phyloP scores from a whole-genome alignment of 2,797 vertebrate genomes.

The Alauda arvensis region DNA sequence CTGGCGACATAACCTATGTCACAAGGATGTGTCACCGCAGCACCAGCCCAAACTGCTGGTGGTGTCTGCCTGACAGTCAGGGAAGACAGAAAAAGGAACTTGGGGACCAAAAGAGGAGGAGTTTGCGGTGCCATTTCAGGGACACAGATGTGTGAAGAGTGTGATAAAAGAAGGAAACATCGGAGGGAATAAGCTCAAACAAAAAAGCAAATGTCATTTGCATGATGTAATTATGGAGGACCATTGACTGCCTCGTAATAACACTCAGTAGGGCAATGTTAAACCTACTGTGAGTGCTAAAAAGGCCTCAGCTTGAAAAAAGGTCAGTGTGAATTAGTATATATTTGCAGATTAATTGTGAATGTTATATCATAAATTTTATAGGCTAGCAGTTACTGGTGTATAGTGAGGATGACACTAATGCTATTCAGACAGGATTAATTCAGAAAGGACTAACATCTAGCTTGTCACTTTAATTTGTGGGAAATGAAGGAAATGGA shows the following conservation, averaged over 20 bases:
- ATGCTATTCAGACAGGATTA: slow-evolving; percentile 66
- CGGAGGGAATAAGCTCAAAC: slow-evolving; percentile 82
- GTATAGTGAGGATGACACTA: slow-evolving; percentile 61
- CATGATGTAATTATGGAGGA: slow-evolving; percentile 90
- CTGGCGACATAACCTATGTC: slow-evolving; percentile 88
- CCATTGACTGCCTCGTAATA: slow-evolving; percentile 83
- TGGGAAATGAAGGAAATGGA: slow-evolving; percentile 36
- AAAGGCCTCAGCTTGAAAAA: slow-evolving; percentile 78
- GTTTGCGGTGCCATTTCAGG: slow-evolving; percentile 65
- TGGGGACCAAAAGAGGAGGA: slow-evolving; percentile 73
- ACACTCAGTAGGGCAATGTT: slow-evolving; percentile 80
- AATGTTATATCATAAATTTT: slow-evolving; percentile 75
- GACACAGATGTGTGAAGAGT: slow-evolving; percentile 84
- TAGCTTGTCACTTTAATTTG: slow-evolving; percentile 57
- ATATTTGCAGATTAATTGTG: slow-evolving; percentile 81
- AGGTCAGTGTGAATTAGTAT: slow-evolving; percentile 81
- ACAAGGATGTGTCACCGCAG: slow-evolving; percentile 69
- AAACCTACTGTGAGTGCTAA: slow-evolving; percentile 77
- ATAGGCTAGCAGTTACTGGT: slow-evolving; percentile 56
- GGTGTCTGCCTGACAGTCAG: slow-evolving; percentile 70
- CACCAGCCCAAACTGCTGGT: slow-evolving; percentile 72
- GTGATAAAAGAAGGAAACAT: slow-evolving; percentile 89
- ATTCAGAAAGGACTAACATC: slow-evolving; percentile 35
- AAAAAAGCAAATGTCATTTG: slow-evolving; percentile 91
- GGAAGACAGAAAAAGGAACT: slow-evolving; percentile 75